Base-by-base conservation (phyloP, 2,888 invertebrate species). In the Axea sp. region DNA sequence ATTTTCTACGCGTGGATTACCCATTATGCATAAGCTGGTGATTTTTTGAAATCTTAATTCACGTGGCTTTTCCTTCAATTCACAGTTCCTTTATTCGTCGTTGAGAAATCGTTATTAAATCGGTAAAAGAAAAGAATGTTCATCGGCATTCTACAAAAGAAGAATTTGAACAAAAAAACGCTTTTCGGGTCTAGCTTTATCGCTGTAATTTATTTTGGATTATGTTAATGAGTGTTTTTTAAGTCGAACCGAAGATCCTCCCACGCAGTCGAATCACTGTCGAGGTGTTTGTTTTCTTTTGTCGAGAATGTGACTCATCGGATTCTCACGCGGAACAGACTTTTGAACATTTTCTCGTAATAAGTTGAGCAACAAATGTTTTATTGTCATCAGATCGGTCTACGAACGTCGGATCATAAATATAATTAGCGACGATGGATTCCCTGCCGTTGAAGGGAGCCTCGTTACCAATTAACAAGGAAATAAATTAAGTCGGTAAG, bases 181-280 rank as follows among this genome's bases (percentile, higher is more conserved):
- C 30, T 47, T 55, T 31, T 31, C 6, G 11, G 22, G 9, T 24
- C 33, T 37, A 62, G 43, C 55, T 47, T 62, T 62, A 71, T 71
- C 55, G 47, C 19, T 26, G 33, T 55, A 47, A 71, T 71, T 62
- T 62, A 62, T 71, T 62, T 71, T 26, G 71, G 62, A 71, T 71
- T 71, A 71, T 71, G 71, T 55, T 71, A 64, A 71, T 64, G 71
- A 64, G 55, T 43, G 17, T 39, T 45, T 59, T 55, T 47, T 47
- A 7, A 64, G 31, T 17, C 35, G 49, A 33, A 37, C 47, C 57
- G 35, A 39, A 43, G 67, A 49, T 41, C 62, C 68, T 68, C 73
- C 68, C 35, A 73, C 73, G 68, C 68, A 51, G 12, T 37, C 41
- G 62, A 68, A 49, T 51, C 73, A 30, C 28, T 1, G 9, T 15